phyloP scores from a whole-genome alignment of 2,888 invertebrate genomes.

The Yponomeuta evonymella region DNA sequence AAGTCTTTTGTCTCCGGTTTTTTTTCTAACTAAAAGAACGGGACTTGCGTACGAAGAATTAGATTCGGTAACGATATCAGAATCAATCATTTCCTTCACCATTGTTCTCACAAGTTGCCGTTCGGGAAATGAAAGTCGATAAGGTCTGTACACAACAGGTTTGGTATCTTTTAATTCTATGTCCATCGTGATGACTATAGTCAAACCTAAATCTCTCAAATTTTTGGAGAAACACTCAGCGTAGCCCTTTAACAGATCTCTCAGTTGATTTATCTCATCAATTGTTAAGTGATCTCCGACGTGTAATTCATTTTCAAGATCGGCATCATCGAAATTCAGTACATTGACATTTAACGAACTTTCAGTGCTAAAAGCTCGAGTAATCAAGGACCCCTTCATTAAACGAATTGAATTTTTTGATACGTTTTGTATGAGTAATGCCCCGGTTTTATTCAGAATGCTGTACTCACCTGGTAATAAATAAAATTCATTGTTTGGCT shows the following conservation, averaged over 20 bases:
- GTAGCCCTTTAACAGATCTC: background rate
- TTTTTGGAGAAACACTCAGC: constrained; percentile 8
- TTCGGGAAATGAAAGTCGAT: constrained; percentile 2
- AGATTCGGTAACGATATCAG: constrained; percentile 12
- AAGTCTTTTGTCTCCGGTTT: constrained; percentile 13
- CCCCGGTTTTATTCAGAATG: background rate
- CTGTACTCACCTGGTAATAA: constrained; percentile 10
- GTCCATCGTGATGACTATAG: background rate
- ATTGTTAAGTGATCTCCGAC: background rate
- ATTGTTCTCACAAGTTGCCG: background rate
- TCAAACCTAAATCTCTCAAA: constrained; percentile 11
- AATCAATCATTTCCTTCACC: constrained; percentile 13
- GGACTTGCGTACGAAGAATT: constrained; percentile 16
- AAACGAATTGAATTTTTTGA: background rate
- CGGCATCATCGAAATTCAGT: background rate
- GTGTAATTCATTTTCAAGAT: background rate
- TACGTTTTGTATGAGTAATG: constrained; percentile 3
- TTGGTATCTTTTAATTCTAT: background rate
- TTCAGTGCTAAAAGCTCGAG: background rate
- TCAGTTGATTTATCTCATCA: background rate
- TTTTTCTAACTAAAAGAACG: constrained; percentile 16
- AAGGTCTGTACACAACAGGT: constrained; percentile 7
- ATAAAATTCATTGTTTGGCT: constrained; percentile 4
- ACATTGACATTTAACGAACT: background rate
- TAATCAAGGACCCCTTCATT: background rate